Evolutionary conservation across 1,140 invertebrate genomes (phyloP).

Genomic region (Neodiprion lecontei): DNA sequence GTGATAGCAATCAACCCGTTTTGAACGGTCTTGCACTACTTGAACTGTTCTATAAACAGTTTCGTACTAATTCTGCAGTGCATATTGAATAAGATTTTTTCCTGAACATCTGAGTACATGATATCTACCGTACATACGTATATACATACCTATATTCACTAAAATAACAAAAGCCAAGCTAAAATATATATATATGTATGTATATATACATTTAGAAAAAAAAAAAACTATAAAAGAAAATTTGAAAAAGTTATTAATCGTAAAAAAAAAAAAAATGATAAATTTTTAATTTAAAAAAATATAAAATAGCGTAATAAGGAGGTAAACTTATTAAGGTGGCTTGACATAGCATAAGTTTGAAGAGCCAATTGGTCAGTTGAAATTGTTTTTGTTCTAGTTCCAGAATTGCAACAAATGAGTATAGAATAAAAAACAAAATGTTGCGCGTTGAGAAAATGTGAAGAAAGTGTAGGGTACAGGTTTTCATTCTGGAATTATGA

Average conservation of each 20-base stretch:
- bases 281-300: not conserved
- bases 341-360: slow-evolving; percentile 23
- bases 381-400: not conserved
- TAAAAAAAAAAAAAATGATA: slow-evolving; percentile 11
- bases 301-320: slow-evolving; percentile 4
- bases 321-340: slow-evolving; percentile 24
- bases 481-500: not conserved
- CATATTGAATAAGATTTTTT: slow-evolving; percentile 28
- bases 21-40: too few relatives aligned
- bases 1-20: too few relatives aligned
- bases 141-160: slow-evolving; percentile 35
- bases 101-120: slow-evolving; percentile 38
- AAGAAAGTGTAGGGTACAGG: not conserved
- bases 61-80: slow-evolving; percentile 37
- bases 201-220: slow-evolving; percentile 24
- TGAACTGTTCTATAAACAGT: slow-evolving; percentile 17
- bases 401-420: not conserved
- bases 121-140: slow-evolving; percentile 33
- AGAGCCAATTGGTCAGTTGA: not conserved
- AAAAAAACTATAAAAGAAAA: slow-evolving; percentile 31
- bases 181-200: slow-evolving; percentile 39
- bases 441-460: too few relatives aligned
- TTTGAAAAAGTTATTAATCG: slow-evolving; percentile 9
- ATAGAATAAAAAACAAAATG: too few relatives aligned
- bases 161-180: slow-evolving; percentile 35